phyloP scores from a whole-genome alignment of 1,140 invertebrate species.

The Phthorimaea operculella region DNA sequence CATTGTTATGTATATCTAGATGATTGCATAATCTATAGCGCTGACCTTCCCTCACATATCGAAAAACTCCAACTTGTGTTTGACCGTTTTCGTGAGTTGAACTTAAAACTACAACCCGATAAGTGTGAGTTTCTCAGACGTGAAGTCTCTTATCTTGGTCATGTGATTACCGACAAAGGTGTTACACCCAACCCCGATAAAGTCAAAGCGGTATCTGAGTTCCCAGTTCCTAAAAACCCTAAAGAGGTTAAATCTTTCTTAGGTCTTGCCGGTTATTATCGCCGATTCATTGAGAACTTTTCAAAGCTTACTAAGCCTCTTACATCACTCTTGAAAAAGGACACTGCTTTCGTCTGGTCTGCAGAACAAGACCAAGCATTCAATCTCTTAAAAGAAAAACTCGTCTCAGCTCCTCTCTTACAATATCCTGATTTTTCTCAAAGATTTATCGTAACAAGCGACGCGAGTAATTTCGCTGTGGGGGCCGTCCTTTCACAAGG shows the following conservation, averaged over 20 bases:
- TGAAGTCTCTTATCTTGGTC: constrained; percentile 35
- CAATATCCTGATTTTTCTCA: constrained; percentile 41
- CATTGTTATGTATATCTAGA: too few relatives aligned
- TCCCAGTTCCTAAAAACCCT: constrained; percentile 35
- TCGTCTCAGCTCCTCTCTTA: constrained; percentile 49
- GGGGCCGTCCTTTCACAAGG: constrained; percentile 41
- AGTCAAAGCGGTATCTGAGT: constrained; percentile 22
- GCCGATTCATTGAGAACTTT: constrained; percentile 32
- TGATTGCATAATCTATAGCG: too few relatives aligned
- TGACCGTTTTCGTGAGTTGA: neutral
- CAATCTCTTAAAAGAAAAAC: constrained; percentile 38
- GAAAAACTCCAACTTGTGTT: constrained; percentile 3
- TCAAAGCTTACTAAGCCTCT: constrained; percentile 34
- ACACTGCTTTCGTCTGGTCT: constrained; percentile 21
- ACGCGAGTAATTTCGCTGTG: constrained; percentile 41
- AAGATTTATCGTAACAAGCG: constrained; percentile 47
- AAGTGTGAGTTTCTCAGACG: constrained; percentile 25
- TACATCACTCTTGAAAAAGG: constrained; percentile 26
- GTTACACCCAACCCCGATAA: constrained; percentile 19
- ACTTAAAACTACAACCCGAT: constrained; percentile 19
- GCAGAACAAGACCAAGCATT: constrained; percentile 37
- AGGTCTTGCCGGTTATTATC: constrained; percentile 38
- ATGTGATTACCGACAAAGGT: constrained; percentile 29
- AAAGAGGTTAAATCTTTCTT: constrained; percentile 58
- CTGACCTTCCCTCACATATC: too few relatives aligned